These are phyloP conservation scores for Alitta virens DNA, from an alignment of 2,888 invertebrate species.

Conservation along the genomic window DNA sequence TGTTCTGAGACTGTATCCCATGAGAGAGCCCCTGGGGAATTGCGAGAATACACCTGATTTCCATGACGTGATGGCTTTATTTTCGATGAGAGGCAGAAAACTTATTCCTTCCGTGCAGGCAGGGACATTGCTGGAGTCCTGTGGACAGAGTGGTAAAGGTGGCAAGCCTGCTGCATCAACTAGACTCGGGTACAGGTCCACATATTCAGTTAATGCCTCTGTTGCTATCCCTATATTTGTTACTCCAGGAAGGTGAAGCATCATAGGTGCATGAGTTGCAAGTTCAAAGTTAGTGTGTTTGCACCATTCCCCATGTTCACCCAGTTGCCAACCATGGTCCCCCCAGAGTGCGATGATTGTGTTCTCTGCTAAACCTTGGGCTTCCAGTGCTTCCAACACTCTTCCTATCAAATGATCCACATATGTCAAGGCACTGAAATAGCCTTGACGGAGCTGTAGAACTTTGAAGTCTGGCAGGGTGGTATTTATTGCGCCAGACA, in stretches of 20 bases:
- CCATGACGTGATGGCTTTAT: conserved; percentile 14
- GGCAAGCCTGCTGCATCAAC: conserved; percentile 35
- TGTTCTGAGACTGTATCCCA: conserved; percentile 36
- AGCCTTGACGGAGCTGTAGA: conserved; percentile 22
- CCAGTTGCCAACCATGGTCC: conserved; percentile 31
- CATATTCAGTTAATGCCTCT: conserved; percentile 34
- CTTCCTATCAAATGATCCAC: conserved; percentile 22
- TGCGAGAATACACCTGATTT: conserved; percentile 25
- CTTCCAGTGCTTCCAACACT: conserved; percentile 15
- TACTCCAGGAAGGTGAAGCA: conserved; percentile 37
- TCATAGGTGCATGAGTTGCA: conserved; percentile 36
- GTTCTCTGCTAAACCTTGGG: conserved; percentile 18
- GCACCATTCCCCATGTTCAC: conserved; percentile 30
- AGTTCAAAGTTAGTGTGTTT: conserved; percentile 39
- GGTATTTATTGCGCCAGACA: conserved; percentile 32
- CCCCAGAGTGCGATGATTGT: conserved; percentile 27
- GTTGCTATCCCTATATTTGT: conserved; percentile 32
- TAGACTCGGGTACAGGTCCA: conserved; percentile 38
- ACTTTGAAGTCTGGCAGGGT: conserved; percentile 32
- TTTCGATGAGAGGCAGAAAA: conserved; percentile 17
- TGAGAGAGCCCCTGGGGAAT: conserved; percentile 32
- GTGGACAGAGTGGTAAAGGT: conserved; percentile 19
- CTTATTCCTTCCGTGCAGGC: conserved; percentile 24
- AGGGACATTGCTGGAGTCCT: conserved; percentile 10
- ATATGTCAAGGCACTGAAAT: conserved; percentile 23